Percentiles rank a stretch among this genome's conserved stretches.
Evolutionary conservation across 2,888 invertebrate genomes (phyloP).

Genomic region (Theodoxus fluviatilis): DNA sequence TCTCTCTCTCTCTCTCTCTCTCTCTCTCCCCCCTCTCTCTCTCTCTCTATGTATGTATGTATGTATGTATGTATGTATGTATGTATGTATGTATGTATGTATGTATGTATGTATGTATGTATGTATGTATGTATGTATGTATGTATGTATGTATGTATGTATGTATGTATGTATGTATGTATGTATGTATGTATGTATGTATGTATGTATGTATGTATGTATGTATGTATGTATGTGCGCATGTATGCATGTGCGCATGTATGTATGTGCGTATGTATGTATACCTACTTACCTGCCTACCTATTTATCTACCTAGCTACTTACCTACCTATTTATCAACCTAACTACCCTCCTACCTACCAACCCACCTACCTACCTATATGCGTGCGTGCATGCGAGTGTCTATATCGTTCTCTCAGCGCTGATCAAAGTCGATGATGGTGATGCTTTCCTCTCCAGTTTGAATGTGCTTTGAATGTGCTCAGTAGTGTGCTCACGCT

Average conservation of each 20-base stretch:
- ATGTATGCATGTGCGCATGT: conserved; percentile 11
- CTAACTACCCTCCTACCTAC: no score
- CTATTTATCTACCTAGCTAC: not conserved
- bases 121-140: conserved; percentile 19
- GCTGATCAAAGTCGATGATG: no score
- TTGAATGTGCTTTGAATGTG: no score
- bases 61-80: conserved; percentile 22
- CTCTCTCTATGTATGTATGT: not conserved
- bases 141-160: conserved; percentile 22
- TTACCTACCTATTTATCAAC: not conserved
- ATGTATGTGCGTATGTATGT: conserved; percentile 8
- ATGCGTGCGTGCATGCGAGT: not conserved
- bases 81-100: conserved; percentile 20
- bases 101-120: not conserved
- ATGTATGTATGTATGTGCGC: not conserved
- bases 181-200: conserved; percentile 20
- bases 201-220: not conserved
- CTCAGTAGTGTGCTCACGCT: no score
- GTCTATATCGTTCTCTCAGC: not conserved
- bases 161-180: conserved; percentile 11
- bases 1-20: not conserved
- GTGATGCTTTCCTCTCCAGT: no score
- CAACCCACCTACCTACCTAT: not conserved
- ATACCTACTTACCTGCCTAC: not conserved
- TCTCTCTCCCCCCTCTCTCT: not conserved